Evolutionary conservation across 1,140 invertebrate species (phyloP), one percentile per base, ranked within the genome.

Genomic region (Polypedilum vanderplanki): DNA sequence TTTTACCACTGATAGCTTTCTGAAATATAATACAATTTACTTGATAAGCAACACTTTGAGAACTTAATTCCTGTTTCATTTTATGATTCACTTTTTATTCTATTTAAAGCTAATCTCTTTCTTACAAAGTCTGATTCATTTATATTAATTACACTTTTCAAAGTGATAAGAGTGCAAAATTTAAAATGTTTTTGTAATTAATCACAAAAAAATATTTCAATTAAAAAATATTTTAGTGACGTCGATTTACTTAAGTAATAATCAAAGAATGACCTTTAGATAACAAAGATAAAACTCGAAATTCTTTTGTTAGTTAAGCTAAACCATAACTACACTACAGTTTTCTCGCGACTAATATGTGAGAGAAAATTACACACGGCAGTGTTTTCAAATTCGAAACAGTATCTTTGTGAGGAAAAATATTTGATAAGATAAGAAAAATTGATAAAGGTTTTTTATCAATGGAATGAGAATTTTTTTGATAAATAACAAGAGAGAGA

Each of bases 201-300:
- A n/a, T 57, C 46, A 57, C n/a, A 12, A n/a, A 12, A 3, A 57
- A 15, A n/a, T n/a, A 12, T 57, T 15, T 57, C 12, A 12, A 33
- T 33, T 33, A 33, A 33, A 3, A 33, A 33, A 33, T 3, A 33
- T 33, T 33, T 33, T 33, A 3, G 24, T 33, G 24, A 33, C 24
- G 24, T 57, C 15, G 15, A 46, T 46, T 57, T n/a, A 57, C n/a
- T 57, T 12, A 33, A n/a, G 12, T 57, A 57, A 57, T n/a, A 57
- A 57, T 57, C 46, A 57, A 57, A n/a, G n/a, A n/a, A 57, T 57
- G 46, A 57, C 46, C 46, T 57, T 57, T 57, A 57, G 46, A 57
- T 57, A 57, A 57, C 15, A 12, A 57, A 12, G 12, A n/a, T 57
- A 57, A 57, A n/a, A 4, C 41, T 10, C 41, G 15, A 57, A 57